A percentile compares a stretch with the other conserved stretches of the same genome.
Conservation (phyloP, 2,797 vertebrate species). For the Lindbergichthys nudifrons region DNA sequence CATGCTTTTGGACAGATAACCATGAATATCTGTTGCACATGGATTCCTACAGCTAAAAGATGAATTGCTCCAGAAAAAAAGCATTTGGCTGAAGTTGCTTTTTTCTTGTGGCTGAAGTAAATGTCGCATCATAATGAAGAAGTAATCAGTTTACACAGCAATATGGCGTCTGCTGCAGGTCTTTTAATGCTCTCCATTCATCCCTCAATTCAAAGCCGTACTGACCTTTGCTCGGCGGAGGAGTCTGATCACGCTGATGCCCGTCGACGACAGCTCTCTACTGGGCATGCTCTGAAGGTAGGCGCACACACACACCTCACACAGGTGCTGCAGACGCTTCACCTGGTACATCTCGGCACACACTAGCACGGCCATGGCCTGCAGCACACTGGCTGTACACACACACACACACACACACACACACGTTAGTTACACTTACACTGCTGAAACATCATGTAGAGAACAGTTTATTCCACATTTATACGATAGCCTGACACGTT, state of each 20-base stretch:
- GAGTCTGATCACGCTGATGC: slow-evolving; percentile 91
- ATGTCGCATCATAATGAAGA: background rate
- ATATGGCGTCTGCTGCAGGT: background rate
- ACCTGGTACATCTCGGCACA: slow-evolving; percentile 99
- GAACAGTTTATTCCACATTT: background rate
- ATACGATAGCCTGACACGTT: background rate
- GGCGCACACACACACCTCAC: slow-evolving; percentile 94
- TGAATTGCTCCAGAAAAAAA: slow-evolving; percentile 1
- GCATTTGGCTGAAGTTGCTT: background rate
- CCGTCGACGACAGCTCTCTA: slow-evolving; percentile 92
- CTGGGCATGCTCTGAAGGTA: slow-evolving; percentile 98
- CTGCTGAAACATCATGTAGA: background rate
- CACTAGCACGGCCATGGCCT: slow-evolving; percentile 97
- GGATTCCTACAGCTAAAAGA: background rate
- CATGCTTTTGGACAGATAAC: background rate
- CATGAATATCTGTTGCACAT: background rate
- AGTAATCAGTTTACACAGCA: background rate
- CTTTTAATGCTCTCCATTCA: background rate
- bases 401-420: background rate
- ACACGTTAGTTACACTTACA: background rate
- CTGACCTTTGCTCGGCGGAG: slow-evolving; percentile 94
- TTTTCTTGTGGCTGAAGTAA: background rate
- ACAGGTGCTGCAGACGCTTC: slow-evolving; percentile 95
- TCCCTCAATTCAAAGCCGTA: background rate
- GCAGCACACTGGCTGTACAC: slow-evolving; percentile 91